Conservation (phyloP, 2,113 vertebrate genomes). For the Columba janthina region DNA sequence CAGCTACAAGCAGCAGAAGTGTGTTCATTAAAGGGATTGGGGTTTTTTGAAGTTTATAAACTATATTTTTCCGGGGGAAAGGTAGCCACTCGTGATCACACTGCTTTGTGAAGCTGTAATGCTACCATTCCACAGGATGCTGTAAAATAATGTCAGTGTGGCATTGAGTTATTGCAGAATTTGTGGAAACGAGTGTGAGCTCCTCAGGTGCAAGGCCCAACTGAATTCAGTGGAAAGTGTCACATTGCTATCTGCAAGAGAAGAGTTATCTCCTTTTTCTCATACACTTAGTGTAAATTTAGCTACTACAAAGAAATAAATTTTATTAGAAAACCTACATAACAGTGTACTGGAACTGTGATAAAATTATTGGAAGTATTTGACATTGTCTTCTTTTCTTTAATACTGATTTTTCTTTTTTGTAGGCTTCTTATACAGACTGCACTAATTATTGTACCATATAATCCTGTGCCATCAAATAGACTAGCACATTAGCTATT, state of each 20-base stretch:
- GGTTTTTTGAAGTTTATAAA: neutral
- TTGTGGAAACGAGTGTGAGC: neutral
- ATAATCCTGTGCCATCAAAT: conserved; percentile 44
- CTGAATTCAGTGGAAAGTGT: neutral
- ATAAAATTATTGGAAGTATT: neutral
- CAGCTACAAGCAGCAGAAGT: neutral
- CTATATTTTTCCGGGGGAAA: neutral
- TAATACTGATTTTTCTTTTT: neutral
- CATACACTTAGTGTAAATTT: neutral
- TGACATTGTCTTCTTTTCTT: neutral
- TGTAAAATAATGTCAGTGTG: neutral
- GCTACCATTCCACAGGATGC: neutral
- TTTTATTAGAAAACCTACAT: neutral
- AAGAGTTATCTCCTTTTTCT: neutral
- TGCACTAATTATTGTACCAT: conserved; percentile 33
- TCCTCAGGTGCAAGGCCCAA: neutral
- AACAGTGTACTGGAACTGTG: neutral
- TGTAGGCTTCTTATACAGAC: neutral
- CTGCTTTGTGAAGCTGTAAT: neutral
- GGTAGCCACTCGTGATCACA: neutral
- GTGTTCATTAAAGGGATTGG: neutral
- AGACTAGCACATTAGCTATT: conserved; percentile 25
- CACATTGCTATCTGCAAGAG: neutral
- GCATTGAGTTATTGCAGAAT: neutral
- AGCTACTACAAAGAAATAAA: neutral